Base-by-base conservation (phyloP, 2,113 vertebrate species). In the Syngnathus scovelli region DNA sequence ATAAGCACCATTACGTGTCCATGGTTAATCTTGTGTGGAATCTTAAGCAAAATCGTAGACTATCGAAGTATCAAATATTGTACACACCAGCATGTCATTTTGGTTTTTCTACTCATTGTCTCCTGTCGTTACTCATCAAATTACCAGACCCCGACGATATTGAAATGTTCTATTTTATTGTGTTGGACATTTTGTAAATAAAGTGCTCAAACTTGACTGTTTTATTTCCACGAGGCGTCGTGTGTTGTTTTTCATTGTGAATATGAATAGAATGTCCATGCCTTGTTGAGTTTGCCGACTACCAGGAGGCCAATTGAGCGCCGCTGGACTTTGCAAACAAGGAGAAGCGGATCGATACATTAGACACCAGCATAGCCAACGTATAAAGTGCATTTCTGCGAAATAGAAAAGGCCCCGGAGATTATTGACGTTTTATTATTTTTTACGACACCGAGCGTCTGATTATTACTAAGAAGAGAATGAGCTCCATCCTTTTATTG, bases 141-240 rank as follows among this genome's bases (percentile, higher is more conserved):
- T 86, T 86, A 87, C 80, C 82, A 90, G 88, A 87, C 89, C 84
- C 83, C 89, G 89, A 91, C 88, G 83, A 91, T 91, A 92, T 89
- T 79, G 88, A 93, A 93, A 92, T 92, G 92, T 92, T 93, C 88
- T 93, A 93, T 93, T 93, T 93, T 93, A 91, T 90, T 92, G 91
- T 92, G 91, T 92, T 91, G 80, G 90, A 90, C 90, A 91, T 93
- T 93, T 93, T 92, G 92, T 93, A 93, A 93, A 93, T 93, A 93
- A 93, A 92, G 90, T 90, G 90, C 83, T 90, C 85, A 92, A 91
- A 89, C 82, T 88, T 83, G 33, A 38, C 23, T 3, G 64, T 66
- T 66, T 63, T 63, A 13, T 63, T 44, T 23, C 19, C 61, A 46
- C 61, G n/a, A 41, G n/a, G 7, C 60, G 16, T 11, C 38, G 37